Evolutionary conservation across 2,113 vertebrate genomes (phyloP).

Genomic region (Tetraodon nigroviridis): DNA sequence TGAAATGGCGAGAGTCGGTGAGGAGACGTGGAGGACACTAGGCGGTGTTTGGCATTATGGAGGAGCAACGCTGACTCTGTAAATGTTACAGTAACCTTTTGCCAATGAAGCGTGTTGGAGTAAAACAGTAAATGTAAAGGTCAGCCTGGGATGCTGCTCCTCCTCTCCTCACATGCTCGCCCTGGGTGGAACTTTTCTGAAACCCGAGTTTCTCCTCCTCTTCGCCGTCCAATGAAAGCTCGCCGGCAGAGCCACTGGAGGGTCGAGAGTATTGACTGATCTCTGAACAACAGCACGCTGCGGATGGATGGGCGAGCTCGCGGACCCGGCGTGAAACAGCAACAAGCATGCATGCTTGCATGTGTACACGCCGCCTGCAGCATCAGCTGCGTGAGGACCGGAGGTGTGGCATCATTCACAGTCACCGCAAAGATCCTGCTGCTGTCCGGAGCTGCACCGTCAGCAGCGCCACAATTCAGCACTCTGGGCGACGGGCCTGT

Average conservation of each 20-base stretch:
- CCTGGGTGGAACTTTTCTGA: too few species aligned
- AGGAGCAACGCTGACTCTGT: background rate
- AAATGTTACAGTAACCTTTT: background rate
- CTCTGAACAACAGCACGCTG: slow-evolving; percentile 6
- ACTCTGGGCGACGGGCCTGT: slow-evolving; percentile 29
- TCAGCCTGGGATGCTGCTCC: background rate
- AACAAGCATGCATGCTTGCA: background rate
- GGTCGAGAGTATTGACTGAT: slow-evolving; percentile 16
- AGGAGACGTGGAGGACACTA: too few species aligned
- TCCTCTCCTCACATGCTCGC: too few species aligned
- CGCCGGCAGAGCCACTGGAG: background rate
- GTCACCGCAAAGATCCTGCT: slow-evolving; percentile 33
- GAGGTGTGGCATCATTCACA: slow-evolving; percentile 42
- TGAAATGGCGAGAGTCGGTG: too few species aligned
- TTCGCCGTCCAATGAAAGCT: slow-evolving; percentile 9
- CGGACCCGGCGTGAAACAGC: background rate
- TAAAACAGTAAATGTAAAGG: background rate
- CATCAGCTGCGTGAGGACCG: slow-evolving; percentile 18
- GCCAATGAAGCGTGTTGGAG: background rate
- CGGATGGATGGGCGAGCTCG: slow-evolving; percentile 1
- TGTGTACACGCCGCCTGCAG: background rate
- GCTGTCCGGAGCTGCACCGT: slow-evolving; percentile 38
- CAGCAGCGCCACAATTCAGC: slow-evolving; percentile 46
- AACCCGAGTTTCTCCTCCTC: background rate
- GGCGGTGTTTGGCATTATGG: background rate